A percentile compares a stretch with the other conserved stretches of the same genome.
Evolutionary conservation across 2,113 vertebrate species (phyloP).

Genomic region (Vombatus ursinus): DNA sequence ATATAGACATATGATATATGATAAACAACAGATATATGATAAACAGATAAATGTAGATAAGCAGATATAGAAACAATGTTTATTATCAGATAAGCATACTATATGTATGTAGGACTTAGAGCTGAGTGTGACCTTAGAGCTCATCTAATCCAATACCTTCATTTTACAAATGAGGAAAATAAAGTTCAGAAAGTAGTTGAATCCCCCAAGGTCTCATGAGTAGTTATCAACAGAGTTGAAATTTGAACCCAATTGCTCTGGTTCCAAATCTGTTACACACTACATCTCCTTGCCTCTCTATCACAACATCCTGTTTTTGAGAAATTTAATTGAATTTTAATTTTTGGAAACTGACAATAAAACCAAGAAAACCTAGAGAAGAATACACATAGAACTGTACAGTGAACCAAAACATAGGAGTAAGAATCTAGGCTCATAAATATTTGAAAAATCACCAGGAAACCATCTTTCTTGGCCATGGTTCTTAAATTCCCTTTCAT

Average conservation of each 20-base stretch:
- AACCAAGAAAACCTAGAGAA: constrained; percentile 32
- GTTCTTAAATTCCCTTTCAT: too few species aligned
- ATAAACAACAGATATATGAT: too few species aligned
- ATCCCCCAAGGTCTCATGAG: too few species aligned
- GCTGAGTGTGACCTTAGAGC: neutral
- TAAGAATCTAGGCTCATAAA: constrained; percentile 45
- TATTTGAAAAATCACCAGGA: neutral
- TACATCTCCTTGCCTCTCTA: too few species aligned
- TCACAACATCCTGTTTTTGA: neutral
- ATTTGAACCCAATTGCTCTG: too few species aligned
- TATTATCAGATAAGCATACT: too few species aligned
- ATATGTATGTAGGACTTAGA: neutral
- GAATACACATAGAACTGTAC: constrained; percentile 21
- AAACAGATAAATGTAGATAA: too few species aligned
- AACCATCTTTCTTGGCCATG: too few species aligned
- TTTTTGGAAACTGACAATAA: constrained; percentile 27
- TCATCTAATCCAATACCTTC: neutral
- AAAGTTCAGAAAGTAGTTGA: neutral
- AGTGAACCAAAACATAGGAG: constrained; percentile 4
- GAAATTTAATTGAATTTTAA: neutral
- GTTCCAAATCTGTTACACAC: too few species aligned
- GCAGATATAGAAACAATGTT: neutral
- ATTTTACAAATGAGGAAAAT: neutral
- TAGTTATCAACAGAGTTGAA: too few species aligned
- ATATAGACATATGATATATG: too few species aligned